Conservation (phyloP, 2,113 vertebrate genomes). For the Leptocoma aspasia region DNA sequence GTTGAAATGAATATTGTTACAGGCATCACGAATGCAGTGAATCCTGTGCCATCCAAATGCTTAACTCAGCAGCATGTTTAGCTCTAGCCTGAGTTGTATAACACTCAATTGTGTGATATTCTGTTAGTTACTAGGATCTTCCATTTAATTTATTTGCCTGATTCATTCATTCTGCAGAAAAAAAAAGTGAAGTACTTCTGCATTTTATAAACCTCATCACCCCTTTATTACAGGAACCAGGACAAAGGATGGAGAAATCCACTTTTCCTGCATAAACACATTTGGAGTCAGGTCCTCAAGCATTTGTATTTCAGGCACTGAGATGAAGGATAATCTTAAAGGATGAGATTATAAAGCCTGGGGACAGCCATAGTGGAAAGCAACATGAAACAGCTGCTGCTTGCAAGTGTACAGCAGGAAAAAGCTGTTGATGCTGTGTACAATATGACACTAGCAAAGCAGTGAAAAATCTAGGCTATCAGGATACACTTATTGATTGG, state of each 20-base stretch:
- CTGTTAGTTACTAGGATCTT: not conserved
- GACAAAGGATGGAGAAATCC: not conserved
- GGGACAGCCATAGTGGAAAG: not conserved
- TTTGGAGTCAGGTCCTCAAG: not conserved
- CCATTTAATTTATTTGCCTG: not conserved
- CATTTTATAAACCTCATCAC: not conserved
- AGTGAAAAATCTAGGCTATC: not conserved
- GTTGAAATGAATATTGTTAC: not conserved
- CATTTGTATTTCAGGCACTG: not conserved
- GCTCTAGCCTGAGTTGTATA: not conserved
- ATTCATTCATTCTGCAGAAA: not conserved
- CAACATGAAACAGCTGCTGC: not conserved
- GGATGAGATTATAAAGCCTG: not conserved
- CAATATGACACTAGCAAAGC: not conserved
- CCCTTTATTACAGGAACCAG: not conserved
- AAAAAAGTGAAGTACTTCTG: not conserved
- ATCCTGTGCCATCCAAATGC: not conserved
- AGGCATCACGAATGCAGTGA: not conserved
- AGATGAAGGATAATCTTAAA: not conserved
- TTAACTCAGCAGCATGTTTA: not conserved
- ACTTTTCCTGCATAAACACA: not conserved
- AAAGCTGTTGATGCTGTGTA: not conserved
- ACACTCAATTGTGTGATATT: not conserved
- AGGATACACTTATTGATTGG: not conserved
- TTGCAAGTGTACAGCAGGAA: not conserved